phyloP scores from a whole-genome alignment of 1,140 invertebrate species.

The Zaprionus lachaisei region DNA sequence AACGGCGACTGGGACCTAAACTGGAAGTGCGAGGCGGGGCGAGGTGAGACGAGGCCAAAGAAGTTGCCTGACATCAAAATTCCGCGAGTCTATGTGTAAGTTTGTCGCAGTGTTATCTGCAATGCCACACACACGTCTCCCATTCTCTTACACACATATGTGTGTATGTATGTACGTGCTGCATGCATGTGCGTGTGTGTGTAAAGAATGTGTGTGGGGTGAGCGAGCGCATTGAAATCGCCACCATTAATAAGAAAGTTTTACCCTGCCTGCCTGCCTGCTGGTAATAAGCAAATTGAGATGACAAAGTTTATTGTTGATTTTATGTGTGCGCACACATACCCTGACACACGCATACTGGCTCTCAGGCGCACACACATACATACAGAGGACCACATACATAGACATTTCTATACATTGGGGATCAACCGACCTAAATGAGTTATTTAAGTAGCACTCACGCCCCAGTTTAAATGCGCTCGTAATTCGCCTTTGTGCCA shows the following conservation, averaged over 20 bases:
- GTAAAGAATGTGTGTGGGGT: background rate
- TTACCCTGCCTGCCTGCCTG: conserved; percentile 52
- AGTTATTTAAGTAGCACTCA: conserved; percentile 82
- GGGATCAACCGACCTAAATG: conserved; percentile 72
- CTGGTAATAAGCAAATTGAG: conserved; percentile 83
- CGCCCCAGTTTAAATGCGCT: conserved; percentile 81
- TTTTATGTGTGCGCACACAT: conserved; percentile 59
- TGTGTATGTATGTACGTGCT: conserved; percentile 10
- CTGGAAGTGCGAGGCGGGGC: conserved; percentile 12
- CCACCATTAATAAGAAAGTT: conserved; percentile 80
- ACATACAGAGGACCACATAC: conserved; percentile 19
- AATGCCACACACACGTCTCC: conserved; percentile 21
- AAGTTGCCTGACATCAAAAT: conserved; percentile 47
- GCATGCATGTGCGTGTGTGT: conserved; percentile 9
- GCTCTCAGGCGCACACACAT: background rate
- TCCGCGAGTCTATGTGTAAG: conserved; percentile 36
- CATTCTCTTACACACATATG: background rate
- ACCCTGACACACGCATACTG: conserved; percentile 9
- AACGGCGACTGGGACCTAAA: conserved; percentile 2
- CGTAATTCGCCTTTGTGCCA: conserved; percentile 81
- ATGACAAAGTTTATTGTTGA: conserved; percentile 82
- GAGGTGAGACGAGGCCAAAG: conserved; percentile 20
- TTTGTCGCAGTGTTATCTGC: conserved; percentile 42
- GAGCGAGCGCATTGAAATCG: conserved; percentile 64
- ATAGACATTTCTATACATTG: conserved; percentile 21